Conservation (phyloP, 2,888 invertebrate genomes). For the Xestia xanthographa region DNA sequence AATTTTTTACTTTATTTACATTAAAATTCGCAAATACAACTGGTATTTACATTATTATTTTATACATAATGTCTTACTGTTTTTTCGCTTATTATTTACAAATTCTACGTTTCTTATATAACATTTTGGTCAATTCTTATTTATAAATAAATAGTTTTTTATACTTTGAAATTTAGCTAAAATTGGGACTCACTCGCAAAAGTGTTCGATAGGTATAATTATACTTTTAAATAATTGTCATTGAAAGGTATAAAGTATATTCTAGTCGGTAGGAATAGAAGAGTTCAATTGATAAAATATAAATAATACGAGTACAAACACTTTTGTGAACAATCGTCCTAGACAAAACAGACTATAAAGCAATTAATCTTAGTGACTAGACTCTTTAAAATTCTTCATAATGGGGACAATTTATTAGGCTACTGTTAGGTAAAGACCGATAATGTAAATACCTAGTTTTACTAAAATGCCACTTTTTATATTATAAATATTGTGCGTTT, state of each 20-base stretch:
- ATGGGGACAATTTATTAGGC: constrained; percentile 77
- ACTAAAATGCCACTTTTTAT: constrained; percentile 64
- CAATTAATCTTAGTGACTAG: constrained; percentile 74
- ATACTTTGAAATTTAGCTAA: constrained; percentile 74
- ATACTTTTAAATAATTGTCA: constrained; percentile 44
- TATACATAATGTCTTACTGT: constrained; percentile 81
- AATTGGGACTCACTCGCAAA: constrained; percentile 72
- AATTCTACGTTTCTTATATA: constrained; percentile 82
- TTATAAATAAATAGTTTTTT: constrained; percentile 78
- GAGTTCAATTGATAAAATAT: constrained; percentile 57
- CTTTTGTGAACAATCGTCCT: constrained; percentile 66
- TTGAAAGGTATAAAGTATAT: constrained; percentile 61
- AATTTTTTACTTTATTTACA: constrained; percentile 81
- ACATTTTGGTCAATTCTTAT: constrained; percentile 90
- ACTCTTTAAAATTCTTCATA: constrained; percentile 71
- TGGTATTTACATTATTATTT: constrained; percentile 83
- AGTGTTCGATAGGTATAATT: constrained; percentile 66
- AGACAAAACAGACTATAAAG: constrained; percentile 70
- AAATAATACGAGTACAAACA: constrained; percentile 58
- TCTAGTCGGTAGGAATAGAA: constrained; percentile 50
- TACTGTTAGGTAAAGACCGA: constrained; percentile 69
- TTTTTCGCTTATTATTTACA: constrained; percentile 81
- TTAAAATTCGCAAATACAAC: constrained; percentile 88
- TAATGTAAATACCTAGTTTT: constrained; percentile 63
- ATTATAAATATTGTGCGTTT: constrained; percentile 68